These are phyloP conservation scores for Cerceris ruficornis DNA, from an alignment of 2,888 invertebrate species.

Conservation along the genomic window DNA sequence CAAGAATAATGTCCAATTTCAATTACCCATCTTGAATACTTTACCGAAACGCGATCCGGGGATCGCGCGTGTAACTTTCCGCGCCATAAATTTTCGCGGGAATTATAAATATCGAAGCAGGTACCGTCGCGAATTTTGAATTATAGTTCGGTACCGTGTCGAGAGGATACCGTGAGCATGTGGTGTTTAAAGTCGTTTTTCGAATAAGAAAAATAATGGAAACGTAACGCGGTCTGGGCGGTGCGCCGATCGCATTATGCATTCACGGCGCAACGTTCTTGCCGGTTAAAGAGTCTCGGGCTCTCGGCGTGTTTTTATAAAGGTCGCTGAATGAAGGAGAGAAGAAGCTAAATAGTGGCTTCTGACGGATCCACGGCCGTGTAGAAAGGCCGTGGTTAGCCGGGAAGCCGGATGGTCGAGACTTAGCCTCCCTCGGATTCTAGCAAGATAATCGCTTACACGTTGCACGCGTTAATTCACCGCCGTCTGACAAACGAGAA, in stretches of 20 bases:
- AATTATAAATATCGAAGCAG: too few species aligned
- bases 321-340: constrained; percentile 29
- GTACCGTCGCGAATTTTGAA: too few species aligned
- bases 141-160: too few species aligned
- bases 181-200: too few species aligned
- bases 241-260: constrained; percentile 9
- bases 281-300: constrained; percentile 31
- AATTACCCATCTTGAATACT: constrained; percentile 11
- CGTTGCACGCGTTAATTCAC: constrained; percentile 67
- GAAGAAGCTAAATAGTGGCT: constrained; percentile 37
- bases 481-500: constrained; percentile 54
- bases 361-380: constrained; percentile 23
- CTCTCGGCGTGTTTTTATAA: constrained; percentile 33
- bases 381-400: constrained; percentile 32
- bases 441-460: constrained; percentile 61
- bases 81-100: too few species aligned
- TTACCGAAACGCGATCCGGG: too few species aligned
- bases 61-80: too few species aligned
- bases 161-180: too few species aligned
- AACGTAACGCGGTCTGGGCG: background rate
- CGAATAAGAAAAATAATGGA: too few species aligned
- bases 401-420: constrained; percentile 34
- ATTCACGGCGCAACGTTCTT: constrained; percentile 8
- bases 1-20: constrained; percentile 9
- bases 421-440: constrained; percentile 23